Evolutionary conservation across 2,797 vertebrate species (phyloP).

Genomic region (Cynodonichthys magdalenae): DNA sequence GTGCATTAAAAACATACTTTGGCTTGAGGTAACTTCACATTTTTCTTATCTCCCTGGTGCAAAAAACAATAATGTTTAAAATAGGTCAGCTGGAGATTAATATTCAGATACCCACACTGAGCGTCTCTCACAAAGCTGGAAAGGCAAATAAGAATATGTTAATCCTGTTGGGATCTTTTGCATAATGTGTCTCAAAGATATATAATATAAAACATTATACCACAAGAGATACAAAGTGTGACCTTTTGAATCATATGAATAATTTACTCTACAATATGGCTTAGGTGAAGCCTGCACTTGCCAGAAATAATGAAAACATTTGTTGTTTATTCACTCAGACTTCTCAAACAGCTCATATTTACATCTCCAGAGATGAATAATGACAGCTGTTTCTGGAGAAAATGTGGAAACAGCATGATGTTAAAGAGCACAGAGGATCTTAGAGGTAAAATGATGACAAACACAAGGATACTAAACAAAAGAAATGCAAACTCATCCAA

Average conservation of each 20-base stretch:
- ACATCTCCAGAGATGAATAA: not conserved
- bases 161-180: constrained; percentile 8
- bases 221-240: not conserved
- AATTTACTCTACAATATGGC: constrained; percentile 1
- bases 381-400: not conserved
- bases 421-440: too few relatives aligned
- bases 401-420: not conserved
- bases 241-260: constrained; percentile 11
- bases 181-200: constrained; percentile 1
- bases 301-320: not conserved
- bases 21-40: constrained; percentile 28
- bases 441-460: too few relatives aligned
- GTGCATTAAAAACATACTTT: constrained; percentile 25
- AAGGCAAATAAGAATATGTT: constrained; percentile 5
- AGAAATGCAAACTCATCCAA: too few relatives aligned
- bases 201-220: not conserved
- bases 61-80: constrained; percentile 33
- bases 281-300: not conserved
- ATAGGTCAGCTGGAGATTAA: constrained; percentile 50
- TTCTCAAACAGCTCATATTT: not conserved
- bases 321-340: not conserved
- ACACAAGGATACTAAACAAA: too few relatives aligned
- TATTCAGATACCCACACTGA: constrained; percentile 22
- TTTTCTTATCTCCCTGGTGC: constrained; percentile 32
- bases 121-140: constrained; percentile 24